These are phyloP conservation scores for Trichogramma evanescens DNA, from an alignment of 2,888 invertebrate species.

Conservation along the genomic window DNA sequence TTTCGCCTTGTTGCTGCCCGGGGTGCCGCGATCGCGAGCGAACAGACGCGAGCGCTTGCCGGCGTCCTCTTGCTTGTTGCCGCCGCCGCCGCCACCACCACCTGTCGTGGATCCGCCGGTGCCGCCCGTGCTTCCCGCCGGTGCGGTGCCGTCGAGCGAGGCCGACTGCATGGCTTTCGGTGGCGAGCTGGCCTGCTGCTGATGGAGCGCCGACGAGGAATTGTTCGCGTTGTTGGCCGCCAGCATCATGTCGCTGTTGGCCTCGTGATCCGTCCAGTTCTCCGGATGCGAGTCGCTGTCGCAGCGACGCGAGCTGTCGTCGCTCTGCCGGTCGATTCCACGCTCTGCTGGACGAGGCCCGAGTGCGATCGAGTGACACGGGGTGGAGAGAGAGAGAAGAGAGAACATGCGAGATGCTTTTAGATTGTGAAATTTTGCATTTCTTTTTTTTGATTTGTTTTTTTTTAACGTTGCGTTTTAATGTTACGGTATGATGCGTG, in stretches of 20 bases:
- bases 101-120: slow-evolving; percentile 40
- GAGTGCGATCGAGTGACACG: no score
- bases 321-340: slow-evolving; percentile 50
- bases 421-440: no score
- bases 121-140: slow-evolving; percentile 52
- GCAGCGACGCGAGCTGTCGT: slow-evolving; percentile 53
- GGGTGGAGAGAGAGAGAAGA: no score
- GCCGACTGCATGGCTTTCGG: slow-evolving; percentile 31
- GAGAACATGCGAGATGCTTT: no score
- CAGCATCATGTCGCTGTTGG: slow-evolving; percentile 55
- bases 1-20: slow-evolving; percentile 54
- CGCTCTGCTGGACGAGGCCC: slow-evolving; percentile 33
- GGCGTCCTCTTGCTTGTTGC: slow-evolving; percentile 48
- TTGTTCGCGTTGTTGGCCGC: slow-evolving; percentile 65
- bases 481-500: no score
- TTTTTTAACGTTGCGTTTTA: no score
- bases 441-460: no score
- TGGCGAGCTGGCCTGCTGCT: not conserved
- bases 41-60: slow-evolving; percentile 57
- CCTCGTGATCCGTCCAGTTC: slow-evolving; percentile 63
- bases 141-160: slow-evolving; percentile 55
- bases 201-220: slow-evolving; percentile 43
- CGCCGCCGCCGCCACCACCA: slow-evolving; percentile 27
- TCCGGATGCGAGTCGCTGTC: slow-evolving; percentile 54
- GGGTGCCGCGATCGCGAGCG: slow-evolving; percentile 47